Evolutionary conservation across 1,140 invertebrate genomes (phyloP), one percentile per base, ranked within the genome.

Genomic region (Ceratoteleas bidentatus): DNA sequence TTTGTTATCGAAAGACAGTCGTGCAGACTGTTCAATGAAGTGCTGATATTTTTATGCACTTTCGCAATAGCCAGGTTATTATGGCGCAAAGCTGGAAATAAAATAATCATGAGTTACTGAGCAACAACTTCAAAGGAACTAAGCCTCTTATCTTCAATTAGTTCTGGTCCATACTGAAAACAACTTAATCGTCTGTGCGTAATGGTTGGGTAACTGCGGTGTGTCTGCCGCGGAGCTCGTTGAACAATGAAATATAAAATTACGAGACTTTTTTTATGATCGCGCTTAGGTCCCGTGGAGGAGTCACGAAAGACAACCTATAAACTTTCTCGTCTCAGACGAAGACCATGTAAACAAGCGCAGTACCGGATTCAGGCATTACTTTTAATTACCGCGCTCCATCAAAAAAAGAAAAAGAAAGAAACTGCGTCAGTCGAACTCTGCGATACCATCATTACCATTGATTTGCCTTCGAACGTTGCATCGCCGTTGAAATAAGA

Each of bases 121-220:
- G 66, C 64, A 83, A 74, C 64, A 58, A 78, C 75, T 83, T 78
- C 64, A 78, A 78, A 79, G 70, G 75, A 83, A 78, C 74, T 83
- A 83, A 83, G 81, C 81, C 81, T 82, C 80, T 82, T 77, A 82
- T 77, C 80, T 83, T 78, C 74, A 82, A 82, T 82, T 77, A 81
- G 72, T 81, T 76, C 61, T 81, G 66, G 66, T 73, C 73, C 72
- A 66, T 66, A 76, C 68, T 72, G 80, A 73, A 82, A 82, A 82
- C 74, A 77, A 75, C 78, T 83, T 77, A 83, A 83, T 78, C 69
- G 69, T 50, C 64, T 78, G 80, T 69, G 80, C 73, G 79, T 82
- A 70, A 76, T 76, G 79, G 45, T 66, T 33, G 61, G 34, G 49
- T 60, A 72, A 76, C 60, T 76, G 70, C 72, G 65, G 24, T 24